Percentiles rank a stretch among this genome's conserved stretches.
phyloP scores from a whole-genome alignment of 1,140 invertebrate genomes.

The Drosophila triauraria region DNA sequence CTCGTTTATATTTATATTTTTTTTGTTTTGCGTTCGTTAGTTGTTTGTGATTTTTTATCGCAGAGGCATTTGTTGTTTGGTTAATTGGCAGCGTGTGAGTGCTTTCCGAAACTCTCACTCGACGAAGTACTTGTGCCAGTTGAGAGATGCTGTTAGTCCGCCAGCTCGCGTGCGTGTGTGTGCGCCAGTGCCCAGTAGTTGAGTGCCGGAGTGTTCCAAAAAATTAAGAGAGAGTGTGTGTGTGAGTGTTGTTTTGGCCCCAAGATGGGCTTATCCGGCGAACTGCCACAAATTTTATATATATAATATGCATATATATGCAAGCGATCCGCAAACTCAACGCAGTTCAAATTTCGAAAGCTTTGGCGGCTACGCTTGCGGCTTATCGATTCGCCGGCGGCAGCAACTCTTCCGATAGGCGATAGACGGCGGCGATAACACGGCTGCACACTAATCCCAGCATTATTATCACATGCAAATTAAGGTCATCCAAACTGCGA shows the following conservation, averaged over 20 bases:
- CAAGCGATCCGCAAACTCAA: slow-evolving; percentile 1
- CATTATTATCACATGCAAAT: slow-evolving; percentile 59
- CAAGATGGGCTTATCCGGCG: background rate
- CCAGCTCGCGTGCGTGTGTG: slow-evolving; percentile 19
- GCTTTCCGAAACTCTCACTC: slow-evolving; percentile 22
- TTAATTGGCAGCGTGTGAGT: slow-evolving; percentile 30
- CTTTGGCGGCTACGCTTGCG: slow-evolving; percentile 36
- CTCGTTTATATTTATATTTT: slow-evolving; percentile 12
- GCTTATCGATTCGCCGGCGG: slow-evolving; percentile 5
- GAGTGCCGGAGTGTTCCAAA: slow-evolving; percentile 1
- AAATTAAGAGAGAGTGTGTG: background rate
- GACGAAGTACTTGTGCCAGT: slow-evolving; percentile 26
- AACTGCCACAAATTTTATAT: background rate
- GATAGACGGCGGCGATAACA: slow-evolving; percentile 21
- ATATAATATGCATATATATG: slow-evolving; percentile 3
- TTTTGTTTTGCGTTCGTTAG: slow-evolving; percentile 18
- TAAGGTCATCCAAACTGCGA: slow-evolving; percentile 37
- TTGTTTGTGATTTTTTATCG: slow-evolving; percentile 18
- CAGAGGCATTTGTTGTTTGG: slow-evolving; percentile 31
- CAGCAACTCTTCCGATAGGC: slow-evolving; percentile 37
- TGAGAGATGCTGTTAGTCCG: slow-evolving; percentile 25
- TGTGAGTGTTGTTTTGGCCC: background rate
- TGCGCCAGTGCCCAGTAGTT: slow-evolving; percentile 1
- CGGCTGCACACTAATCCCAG: slow-evolving; percentile 31
- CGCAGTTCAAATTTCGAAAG: slow-evolving; percentile 24